Evolutionary conservation across 30 jellyfish, hydroid and myxozoan genomes (phyloP).

Genomic region (Chironex yamaguchii): DNA sequence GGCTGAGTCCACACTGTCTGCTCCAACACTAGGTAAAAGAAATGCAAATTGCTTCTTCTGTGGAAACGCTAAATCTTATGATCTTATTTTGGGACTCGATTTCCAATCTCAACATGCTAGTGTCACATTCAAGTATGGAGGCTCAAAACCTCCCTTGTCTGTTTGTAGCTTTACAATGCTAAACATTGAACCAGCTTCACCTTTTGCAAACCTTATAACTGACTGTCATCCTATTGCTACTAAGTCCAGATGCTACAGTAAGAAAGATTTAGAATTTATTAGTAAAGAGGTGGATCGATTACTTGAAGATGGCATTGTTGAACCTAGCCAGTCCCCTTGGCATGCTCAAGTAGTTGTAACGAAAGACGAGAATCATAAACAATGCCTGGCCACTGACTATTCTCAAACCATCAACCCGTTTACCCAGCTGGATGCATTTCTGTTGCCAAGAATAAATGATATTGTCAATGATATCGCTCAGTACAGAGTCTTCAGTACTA

Average conservation of each 20-base stretch:
- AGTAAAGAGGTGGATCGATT: not conserved
- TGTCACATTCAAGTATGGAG: too few relatives aligned
- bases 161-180: too few relatives aligned
- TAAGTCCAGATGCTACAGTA: too few relatives aligned
- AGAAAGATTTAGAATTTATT: not conserved
- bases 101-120: too few relatives aligned
- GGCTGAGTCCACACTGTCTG: too few relatives aligned
- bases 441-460: constrained; percentile 55
- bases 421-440: constrained; percentile 60
- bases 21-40: too few relatives aligned
- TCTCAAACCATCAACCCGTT: constrained; percentile 39
- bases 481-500: constrained; percentile 61
- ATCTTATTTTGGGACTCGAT: too few relatives aligned
- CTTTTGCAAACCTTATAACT: not conserved
- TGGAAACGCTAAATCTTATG: too few relatives aligned
- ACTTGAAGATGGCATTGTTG: not conserved
- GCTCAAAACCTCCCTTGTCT: too few relatives aligned
- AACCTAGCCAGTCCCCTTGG: constrained; percentile 32
- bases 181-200: too few relatives aligned
- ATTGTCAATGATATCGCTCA: constrained; percentile 46
- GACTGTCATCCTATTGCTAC: constrained; percentile 48
- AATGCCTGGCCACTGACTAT: constrained; percentile 45
- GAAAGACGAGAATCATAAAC: constrained; percentile 4
- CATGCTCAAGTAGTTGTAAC: constrained; percentile 48
- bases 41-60: too few relatives aligned